Conservation (phyloP, 2,888 invertebrate genomes). For the Synergus umbraculus region DNA sequence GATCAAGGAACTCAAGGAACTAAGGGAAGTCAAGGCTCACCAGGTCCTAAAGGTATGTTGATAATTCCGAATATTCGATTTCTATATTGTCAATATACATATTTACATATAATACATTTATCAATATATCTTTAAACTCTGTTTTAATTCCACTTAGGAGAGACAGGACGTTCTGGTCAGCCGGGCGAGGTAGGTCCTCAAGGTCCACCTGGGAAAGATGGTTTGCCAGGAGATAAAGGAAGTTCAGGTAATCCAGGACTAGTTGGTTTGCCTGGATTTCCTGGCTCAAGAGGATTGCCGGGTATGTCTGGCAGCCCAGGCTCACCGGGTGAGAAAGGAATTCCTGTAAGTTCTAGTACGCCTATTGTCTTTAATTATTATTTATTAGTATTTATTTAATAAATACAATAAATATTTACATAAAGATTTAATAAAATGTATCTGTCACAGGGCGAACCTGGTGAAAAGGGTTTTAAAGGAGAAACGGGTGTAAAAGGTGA, state of each 20-base stretch:
- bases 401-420: too few relatives aligned
- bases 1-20: conserved; percentile 87
- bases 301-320: conserved; percentile 87
- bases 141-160: conserved; percentile 77
- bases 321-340: conserved; percentile 86
- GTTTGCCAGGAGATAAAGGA: conserved; percentile 89
- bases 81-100: background rate
- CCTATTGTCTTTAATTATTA: too few relatives aligned
- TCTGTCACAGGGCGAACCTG: conserved; percentile 4
- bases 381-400: too few relatives aligned
- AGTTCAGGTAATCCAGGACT: conserved; percentile 85
- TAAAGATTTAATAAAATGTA: background rate
- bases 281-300: conserved; percentile 88
- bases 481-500: conserved; percentile 82
- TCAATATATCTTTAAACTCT: background rate
- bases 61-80: background rate
- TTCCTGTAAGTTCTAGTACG: conserved; percentile 79
- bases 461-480: conserved; percentile 72
- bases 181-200: conserved; percentile 87
- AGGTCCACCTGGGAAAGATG: conserved; percentile 89
- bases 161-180: conserved; percentile 87
- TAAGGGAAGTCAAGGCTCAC: conserved; percentile 89
- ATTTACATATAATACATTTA: too few relatives aligned
- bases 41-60: conserved; percentile 85
- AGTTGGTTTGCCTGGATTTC: conserved; percentile 89